Base-by-base conservation (phyloP, 2,888 invertebrate species). In the Stenolophus ochropezus region DNA sequence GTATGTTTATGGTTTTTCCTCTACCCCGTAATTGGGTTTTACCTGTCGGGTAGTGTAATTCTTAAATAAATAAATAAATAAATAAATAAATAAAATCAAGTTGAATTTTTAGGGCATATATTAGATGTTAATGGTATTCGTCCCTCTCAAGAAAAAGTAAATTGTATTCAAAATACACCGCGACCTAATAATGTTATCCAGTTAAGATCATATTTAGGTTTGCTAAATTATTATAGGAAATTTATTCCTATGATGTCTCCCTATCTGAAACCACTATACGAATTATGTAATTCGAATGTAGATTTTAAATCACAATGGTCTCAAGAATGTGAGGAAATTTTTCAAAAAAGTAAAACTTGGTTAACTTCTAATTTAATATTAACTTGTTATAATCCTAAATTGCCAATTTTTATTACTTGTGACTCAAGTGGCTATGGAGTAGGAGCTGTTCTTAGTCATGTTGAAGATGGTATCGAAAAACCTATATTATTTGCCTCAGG, bases 61-160 rank as follows among this genome's bases (percentile, higher is more conserved):
- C n/a, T n/a, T n/a, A n/a, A n/a, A n/a, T n/a, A n/a, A n/a, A n/a
- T n/a, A n/a, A n/a, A n/a, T n/a, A n/a, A n/a, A n/a, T n/a, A n/a
- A n/a, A n/a, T n/a, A n/a, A n/a, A n/a, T n/a, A n/a, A n/a, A n/a
- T n/a, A n/a, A n/a, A n/a, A n/a, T 20, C n/a, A 65, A 11, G 83
- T 86, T 8, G 82, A 84, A 69, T 86, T 84, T 83, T 82, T 86
- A 51, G 85, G 86, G 18, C 83, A 85, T 75, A 75, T 56, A 14
- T 78, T 85, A 33, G 83, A 81, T 83, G 71, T 11, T 83, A 33
- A 83, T 79, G 21, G 65, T 56, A 16, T 47, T 8, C 58, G 23
- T 58, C 58, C 58, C 21, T 21, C 58, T 6, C 58, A 58, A 58
- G 58, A 58, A 11, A 58, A 58, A 58, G 11, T 58, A 5, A 23